Evolutionary conservation across 2,888 invertebrate genomes (phyloP).

Genomic region (Malthinus seriepunctatus): DNA sequence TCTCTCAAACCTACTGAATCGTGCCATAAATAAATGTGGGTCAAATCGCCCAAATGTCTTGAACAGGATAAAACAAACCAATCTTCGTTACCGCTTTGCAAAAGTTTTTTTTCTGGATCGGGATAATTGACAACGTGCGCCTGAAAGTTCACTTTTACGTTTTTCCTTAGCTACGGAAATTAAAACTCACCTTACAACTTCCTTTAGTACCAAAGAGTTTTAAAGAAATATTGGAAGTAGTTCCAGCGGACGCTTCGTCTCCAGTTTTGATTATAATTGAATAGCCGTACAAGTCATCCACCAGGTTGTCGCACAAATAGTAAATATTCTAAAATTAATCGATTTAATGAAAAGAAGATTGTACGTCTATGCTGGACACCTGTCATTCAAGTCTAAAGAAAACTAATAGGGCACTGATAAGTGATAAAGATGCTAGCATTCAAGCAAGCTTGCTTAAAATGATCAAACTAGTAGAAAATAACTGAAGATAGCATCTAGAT

Average conservation of each 20-base stretch:
- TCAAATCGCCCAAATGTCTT: constrained; percentile 31
- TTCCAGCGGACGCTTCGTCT: constrained; percentile 10
- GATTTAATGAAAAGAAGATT: too few relatives aligned
- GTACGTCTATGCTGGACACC: too few relatives aligned
- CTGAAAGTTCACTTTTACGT: constrained; percentile 18
- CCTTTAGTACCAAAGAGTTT: constrained; percentile 10
- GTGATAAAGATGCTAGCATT: too few relatives aligned
- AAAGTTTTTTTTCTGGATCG: constrained; percentile 32
- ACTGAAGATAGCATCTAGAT: too few relatives aligned
- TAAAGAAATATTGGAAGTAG: constrained; percentile 25
- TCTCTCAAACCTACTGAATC: constrained; percentile 35
- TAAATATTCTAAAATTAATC: too few relatives aligned
- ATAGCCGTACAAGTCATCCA: constrained; percentile 30
- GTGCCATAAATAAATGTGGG: constrained; percentile 33
- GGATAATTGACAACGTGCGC: constrained; percentile 37
- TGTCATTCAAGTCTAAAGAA: too few relatives aligned
- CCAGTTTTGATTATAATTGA: constrained; percentile 28
- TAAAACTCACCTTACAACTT: constrained; percentile 10
- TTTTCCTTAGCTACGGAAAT: background rate
- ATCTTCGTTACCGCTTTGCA: constrained; percentile 32
- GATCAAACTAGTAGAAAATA: too few relatives aligned
- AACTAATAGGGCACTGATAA: too few relatives aligned
- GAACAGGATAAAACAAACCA: constrained; percentile 32
- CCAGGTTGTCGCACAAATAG: constrained; percentile 24
- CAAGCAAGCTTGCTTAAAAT: too few relatives aligned